Conservation (phyloP, 2,797 vertebrate genomes). For the Phaenicophaeus curvirostris region DNA sequence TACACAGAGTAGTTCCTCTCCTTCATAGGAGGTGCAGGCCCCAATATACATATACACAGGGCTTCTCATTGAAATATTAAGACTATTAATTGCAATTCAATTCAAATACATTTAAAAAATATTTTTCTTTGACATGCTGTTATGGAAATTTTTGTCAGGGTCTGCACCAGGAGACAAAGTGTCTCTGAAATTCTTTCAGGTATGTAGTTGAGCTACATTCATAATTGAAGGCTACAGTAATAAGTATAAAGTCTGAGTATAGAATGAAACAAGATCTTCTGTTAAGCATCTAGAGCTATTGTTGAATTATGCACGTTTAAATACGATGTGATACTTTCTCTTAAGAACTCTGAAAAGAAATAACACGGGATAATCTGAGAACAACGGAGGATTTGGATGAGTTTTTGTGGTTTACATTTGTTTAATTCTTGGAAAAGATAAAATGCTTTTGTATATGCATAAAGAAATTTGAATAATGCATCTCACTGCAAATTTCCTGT, state of each 20-base stretch:
- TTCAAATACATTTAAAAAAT: background rate
- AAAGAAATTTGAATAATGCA: background rate
- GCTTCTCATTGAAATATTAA: background rate
- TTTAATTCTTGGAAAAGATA: background rate
- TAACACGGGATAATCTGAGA: background rate
- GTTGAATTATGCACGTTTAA: background rate
- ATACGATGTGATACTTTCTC: background rate
- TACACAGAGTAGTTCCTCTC: fast-evolving
- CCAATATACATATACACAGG: fast-evolving
- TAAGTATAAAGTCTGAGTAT: background rate
- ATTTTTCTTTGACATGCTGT: slow-evolving; percentile 35
- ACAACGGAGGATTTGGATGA: background rate
- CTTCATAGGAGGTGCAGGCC: background rate
- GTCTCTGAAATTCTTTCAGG: slow-evolving; percentile 12
- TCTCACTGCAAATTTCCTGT: background rate
- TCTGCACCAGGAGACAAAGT: slow-evolving; percentile 21
- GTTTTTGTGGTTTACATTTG: slow-evolving; percentile 17
- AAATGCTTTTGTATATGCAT: background rate
- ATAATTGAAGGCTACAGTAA: slow-evolving; percentile 7
- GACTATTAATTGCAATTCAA: background rate
- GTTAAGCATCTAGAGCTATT: background rate
- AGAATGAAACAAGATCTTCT: background rate
- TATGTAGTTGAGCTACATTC: background rate
- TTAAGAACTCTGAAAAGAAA: background rate
- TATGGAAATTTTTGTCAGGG: background rate